A percentile compares a stretch with the other conserved stretches of the same genome.
These are phyloP conservation scores for Zingel zingel DNA, from an alignment of 2,113 vertebrate genomes.

Conservation along the genomic window DNA sequence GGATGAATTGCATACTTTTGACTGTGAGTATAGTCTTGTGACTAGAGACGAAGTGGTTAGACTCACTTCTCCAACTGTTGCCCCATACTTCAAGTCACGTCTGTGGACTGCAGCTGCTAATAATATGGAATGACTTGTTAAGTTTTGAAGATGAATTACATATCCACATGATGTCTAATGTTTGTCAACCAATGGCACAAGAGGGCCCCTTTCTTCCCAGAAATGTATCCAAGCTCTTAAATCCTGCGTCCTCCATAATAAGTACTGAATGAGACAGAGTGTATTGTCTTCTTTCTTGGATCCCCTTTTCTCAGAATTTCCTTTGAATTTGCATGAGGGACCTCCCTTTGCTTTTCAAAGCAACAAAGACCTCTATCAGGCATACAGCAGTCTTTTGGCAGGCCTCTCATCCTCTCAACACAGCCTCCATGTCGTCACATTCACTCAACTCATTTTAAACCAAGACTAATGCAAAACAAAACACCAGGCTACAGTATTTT, in stretches of 20 bases:
- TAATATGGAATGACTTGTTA: slow-evolving; percentile 41
- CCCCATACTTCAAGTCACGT: slow-evolving; percentile 40
- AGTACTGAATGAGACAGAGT: slow-evolving; percentile 41
- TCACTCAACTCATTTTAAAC: slow-evolving; percentile 57
- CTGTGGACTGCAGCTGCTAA: slow-evolving; percentile 75
- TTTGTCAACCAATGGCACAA: slow-evolving; percentile 34
- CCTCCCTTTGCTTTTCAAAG: slow-evolving; percentile 58
- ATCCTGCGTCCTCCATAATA: slow-evolving; percentile 23
- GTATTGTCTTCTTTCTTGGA: slow-evolving; percentile 64
- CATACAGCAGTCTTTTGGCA: slow-evolving; percentile 58
- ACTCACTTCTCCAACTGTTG: slow-evolving; percentile 41
- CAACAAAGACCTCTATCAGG: slow-evolving; percentile 68
- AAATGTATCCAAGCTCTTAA: slow-evolving; percentile 21
- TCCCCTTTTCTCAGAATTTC: slow-evolving; percentile 57
- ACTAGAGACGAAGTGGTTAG: slow-evolving; percentile 41
- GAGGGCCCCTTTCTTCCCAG: slow-evolving; percentile 26
- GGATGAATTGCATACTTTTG: slow-evolving; percentile 74
- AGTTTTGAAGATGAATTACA: slow-evolving; percentile 42
- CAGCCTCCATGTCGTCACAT: slow-evolving; percentile 65
- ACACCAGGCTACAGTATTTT: slow-evolving; percentile 42
- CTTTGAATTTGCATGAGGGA: slow-evolving; percentile 66
- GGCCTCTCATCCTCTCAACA: slow-evolving; percentile 47
- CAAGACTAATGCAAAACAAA: slow-evolving; percentile 36
- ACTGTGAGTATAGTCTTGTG: slow-evolving; percentile 72
- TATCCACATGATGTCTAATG: slow-evolving; percentile 35